Base-by-base conservation (phyloP, 2,797 vertebrate genomes). In the Squalus acanthias region DNA sequence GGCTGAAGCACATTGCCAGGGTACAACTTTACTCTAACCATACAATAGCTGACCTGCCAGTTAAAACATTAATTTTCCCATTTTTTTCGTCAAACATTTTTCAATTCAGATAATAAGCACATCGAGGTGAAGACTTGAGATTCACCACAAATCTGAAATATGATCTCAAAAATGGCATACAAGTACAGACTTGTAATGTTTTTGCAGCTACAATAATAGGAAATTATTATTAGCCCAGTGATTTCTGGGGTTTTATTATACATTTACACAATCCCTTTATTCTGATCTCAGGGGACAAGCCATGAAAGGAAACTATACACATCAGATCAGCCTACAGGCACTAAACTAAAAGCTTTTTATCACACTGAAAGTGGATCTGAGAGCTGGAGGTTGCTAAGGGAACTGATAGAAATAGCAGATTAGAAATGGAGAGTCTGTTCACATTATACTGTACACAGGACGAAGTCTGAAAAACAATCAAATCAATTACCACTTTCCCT, bases 281-380 rank as follows among this genome's bases (percentile, higher is more conserved):
- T 76, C 70, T 95, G 94, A 76, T 76, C 67, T 76, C 94, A 33
- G 26, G 67, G 70, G 67, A 95, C 15, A 74, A 95, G 6, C 94
- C 46, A 95, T 95, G 70, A 74, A 53, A 57, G 12, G 74, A 95
- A 76, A 15, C 69, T 57, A 95, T 57, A 33, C 70, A 93, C 29
- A 95, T 76, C 70, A 53, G 50, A 95, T 33, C 50, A 57, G 94
- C 50, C 94, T 74, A 53, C 50, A 95, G 70, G 26, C 50, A 95
- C 26, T 39, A 72, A 95, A 95, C 69, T 95, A 76, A 76, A 95
- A 29, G 70, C 50, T 72, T 95, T 95, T 94, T 33, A 95, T 72
- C 69, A 76, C 13, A 95, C 20, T n/a, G 53, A 95, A 95, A 53
- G 70, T 57, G 46, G 94, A 57, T 95, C 76, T 76, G 13, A 74